Evolutionary conservation across 2,888 invertebrate species (phyloP), one percentile per base, ranked within the genome.

Genomic region (Automeris io): DNA sequence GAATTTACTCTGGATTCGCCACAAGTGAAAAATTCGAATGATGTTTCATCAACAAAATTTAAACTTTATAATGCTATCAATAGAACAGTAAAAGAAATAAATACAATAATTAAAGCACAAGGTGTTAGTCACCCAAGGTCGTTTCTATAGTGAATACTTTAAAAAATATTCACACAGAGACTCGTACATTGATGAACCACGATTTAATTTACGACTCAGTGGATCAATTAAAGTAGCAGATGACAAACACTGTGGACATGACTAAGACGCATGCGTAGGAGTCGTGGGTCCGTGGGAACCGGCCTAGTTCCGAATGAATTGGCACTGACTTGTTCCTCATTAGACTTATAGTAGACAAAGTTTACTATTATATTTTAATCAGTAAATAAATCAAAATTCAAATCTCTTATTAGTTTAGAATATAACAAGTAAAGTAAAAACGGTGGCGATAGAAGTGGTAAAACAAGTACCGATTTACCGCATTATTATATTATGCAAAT

Each of bases 141-240:
- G 50, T 53, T 53, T 55, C 50, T 42, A 61, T 59, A 43, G 56
- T 49, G 35, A 48, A 50, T 54, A 40, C 33, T 29, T 16, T 46
- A 51, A 58, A 57, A 63, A 63, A 61, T 51, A 65, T 66, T 73
- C 74, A 70, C 70, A 71, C 64, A 69, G 45, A 42, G 39, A 19
- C 25, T 26, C 29, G 33, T 26, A 52, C 66, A 59, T 60, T 67
- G 70, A 69, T 55, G 63, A 70, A 57, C 71, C 57, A 77, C 79
- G 79, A 82, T 83, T 83, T 79, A 81, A 85, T 85, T 80, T 70
- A 73, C 63, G 64, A 71, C 69, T 76, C 68, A 64, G 61, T 64
- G 62, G 77, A 78, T 80, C 83, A 85, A 85, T 85, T 85, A 82
- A 70, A 67, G 60, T 59, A 63, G 68, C 79, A 79, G 74, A 83